Conservation (phyloP, 2,888 invertebrate species). For the Heteromyza rotundicornis region DNA sequence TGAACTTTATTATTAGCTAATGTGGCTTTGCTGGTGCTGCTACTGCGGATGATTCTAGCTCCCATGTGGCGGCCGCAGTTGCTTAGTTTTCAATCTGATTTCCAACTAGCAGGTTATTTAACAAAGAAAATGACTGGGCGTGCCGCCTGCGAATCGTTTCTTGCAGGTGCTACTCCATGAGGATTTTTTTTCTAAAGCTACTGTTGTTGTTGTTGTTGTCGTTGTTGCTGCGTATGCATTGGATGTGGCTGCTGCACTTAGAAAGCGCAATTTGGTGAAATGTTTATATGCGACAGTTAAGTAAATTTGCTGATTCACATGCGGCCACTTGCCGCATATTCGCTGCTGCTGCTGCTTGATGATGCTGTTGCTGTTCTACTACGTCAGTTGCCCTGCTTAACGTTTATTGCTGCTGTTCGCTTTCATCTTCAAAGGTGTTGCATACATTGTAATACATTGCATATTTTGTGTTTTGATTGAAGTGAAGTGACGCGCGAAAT, state of each 20-base stretch:
- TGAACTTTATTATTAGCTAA: not conserved
- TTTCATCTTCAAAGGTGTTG: constrained; percentile 19
- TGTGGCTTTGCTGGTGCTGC: not conserved
- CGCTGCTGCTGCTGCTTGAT: constrained; percentile 3
- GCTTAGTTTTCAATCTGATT: not conserved
- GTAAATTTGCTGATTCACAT: constrained; percentile 11
- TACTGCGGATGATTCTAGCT: not conserved
- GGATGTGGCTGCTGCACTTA: not conserved
- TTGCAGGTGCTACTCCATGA: constrained; percentile 11
- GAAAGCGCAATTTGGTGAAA: not conserved
- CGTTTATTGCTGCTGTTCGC: not conserved
- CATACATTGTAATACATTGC: constrained; percentile 21
- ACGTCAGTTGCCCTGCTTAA: constrained; percentile 18
- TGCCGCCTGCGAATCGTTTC: constrained; percentile 23
- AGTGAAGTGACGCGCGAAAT: not conserved
- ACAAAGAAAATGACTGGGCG: constrained; percentile 34
- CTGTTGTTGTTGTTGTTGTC: not conserved
- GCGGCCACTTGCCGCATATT: not conserved
- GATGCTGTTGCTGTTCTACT: constrained; percentile 1
- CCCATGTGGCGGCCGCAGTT: not conserved
- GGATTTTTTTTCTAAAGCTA: not conserved
- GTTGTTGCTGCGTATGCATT: not conserved
- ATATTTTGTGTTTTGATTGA: constrained; percentile 11
- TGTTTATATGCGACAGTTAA: constrained; percentile 17
- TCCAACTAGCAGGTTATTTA: constrained; percentile 24